phyloP scores from a whole-genome alignment of 2,888 invertebrate genomes.

The Clanis bilineata region DNA sequence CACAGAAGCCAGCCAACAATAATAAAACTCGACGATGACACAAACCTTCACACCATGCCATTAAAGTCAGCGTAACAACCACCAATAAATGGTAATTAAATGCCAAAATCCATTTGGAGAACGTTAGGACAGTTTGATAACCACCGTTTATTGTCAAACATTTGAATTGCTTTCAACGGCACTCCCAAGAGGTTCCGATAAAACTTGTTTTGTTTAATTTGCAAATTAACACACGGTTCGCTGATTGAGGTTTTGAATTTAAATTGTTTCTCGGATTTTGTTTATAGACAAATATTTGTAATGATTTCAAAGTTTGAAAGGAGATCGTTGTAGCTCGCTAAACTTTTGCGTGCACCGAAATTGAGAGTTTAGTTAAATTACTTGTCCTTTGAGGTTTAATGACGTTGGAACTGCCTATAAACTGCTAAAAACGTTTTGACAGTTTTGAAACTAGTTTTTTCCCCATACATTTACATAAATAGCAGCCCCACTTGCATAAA shows the following conservation, averaged over 20 bases:
- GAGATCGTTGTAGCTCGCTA: background rate
- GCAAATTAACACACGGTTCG: slow-evolving; percentile 13
- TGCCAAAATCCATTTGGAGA: background rate
- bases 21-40: too few species aligned
- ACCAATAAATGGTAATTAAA: slow-evolving; percentile 1
- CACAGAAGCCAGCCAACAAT: background rate
- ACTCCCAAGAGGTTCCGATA: background rate
- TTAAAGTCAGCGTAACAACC: background rate
- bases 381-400: too few species aligned
- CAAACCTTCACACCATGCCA: background rate
- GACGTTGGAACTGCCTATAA: too few species aligned
- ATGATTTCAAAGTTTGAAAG: background rate
- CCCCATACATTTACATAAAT: too few species aligned
- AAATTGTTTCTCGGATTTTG: slow-evolving; percentile 8
- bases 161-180: background rate
- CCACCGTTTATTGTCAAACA: slow-evolving; percentile 8
- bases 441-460: too few species aligned
- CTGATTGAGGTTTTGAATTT: background rate
- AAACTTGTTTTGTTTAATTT: slow-evolving; percentile 16
- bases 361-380: too few species aligned
- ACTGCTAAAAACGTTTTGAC: too few species aligned
- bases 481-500: too few species aligned
- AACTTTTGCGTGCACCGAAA: too few species aligned
- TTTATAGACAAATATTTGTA: slow-evolving; percentile 2
- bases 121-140: background rate